Percentiles rank a stretch among this genome's conserved stretches.
Conservation (phyloP, 1,140 invertebrate genomes). For the Araneus ventricosus region DNA sequence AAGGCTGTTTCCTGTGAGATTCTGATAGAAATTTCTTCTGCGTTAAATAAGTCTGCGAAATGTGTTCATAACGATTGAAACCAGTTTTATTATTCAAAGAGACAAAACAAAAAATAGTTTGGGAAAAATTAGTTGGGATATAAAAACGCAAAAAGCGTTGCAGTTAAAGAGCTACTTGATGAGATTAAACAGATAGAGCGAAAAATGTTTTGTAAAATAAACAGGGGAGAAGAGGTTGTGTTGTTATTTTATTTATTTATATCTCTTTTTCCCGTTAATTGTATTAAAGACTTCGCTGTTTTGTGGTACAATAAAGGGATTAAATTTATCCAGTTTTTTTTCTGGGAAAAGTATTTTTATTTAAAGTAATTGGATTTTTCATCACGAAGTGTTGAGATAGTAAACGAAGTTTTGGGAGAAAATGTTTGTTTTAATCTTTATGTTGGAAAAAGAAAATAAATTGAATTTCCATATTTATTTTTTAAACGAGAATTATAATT, state of each 20-base stretch:
- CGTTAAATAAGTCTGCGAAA: neutral
- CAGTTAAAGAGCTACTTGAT: neutral
- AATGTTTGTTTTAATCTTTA: neutral
- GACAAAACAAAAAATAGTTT: neutral
- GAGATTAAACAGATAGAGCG: neutral
- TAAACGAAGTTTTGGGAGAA: neutral
- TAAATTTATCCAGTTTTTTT: neutral
- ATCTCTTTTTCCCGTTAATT: neutral
- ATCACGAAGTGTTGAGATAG: neutral
- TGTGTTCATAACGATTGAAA: conserved; percentile 5
- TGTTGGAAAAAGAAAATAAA: neutral
- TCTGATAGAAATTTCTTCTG: conserved; percentile 13
- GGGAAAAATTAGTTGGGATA: neutral
- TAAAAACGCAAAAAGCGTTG: neutral
- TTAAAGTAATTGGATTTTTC: conserved; percentile 1
- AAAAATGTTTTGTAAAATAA: conserved; percentile 24
- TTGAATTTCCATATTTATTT: neutral
- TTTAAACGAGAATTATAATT: neutral
- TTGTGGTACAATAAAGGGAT: neutral
- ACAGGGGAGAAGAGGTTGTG: neutral
- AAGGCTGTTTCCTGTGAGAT: conserved; percentile 2
- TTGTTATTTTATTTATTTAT: neutral
- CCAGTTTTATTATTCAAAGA: neutral
- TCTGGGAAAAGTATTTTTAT: neutral
- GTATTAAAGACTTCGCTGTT: neutral